phyloP scores from a whole-genome alignment of 2,113 vertebrate genomes.

The Malurus alboscapulatus region DNA sequence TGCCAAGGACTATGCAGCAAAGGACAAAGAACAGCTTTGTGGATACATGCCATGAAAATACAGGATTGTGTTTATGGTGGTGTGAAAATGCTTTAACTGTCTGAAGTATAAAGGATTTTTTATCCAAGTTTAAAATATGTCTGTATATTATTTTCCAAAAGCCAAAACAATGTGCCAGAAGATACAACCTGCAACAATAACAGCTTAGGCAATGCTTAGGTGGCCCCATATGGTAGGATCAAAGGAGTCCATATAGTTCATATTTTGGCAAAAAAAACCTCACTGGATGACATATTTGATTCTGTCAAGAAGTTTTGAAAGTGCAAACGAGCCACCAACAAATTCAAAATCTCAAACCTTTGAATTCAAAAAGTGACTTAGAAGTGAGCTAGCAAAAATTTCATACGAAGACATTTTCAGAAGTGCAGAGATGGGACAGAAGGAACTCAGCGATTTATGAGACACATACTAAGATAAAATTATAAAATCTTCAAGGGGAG shows the following conservation, averaged over 20 bases:
- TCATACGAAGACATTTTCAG: neutral
- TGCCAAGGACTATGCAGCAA: neutral
- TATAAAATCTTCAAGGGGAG: neutral
- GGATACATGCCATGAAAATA: neutral
- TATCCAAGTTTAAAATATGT: neutral
- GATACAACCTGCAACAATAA: neutral
- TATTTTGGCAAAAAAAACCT: neutral
- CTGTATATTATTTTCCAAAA: neutral
- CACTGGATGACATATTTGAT: neutral
- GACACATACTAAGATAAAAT: neutral
- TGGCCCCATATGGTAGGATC: neutral
- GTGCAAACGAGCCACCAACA: neutral
- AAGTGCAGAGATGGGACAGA: neutral
- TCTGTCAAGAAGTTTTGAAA: neutral
- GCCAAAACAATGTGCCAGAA: neutral
- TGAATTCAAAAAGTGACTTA: neutral
- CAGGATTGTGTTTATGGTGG: neutral
- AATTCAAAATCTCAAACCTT: neutral
- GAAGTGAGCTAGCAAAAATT: neutral
- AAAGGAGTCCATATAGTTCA: neutral
- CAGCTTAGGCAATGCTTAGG: neutral
- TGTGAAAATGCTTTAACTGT: neutral
- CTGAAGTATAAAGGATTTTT: neutral
- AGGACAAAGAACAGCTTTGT: neutral
- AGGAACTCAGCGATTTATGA: neutral